phyloP scores from a whole-genome alignment of 2,113 vertebrate genomes.

The Malurus cyaneus region DNA sequence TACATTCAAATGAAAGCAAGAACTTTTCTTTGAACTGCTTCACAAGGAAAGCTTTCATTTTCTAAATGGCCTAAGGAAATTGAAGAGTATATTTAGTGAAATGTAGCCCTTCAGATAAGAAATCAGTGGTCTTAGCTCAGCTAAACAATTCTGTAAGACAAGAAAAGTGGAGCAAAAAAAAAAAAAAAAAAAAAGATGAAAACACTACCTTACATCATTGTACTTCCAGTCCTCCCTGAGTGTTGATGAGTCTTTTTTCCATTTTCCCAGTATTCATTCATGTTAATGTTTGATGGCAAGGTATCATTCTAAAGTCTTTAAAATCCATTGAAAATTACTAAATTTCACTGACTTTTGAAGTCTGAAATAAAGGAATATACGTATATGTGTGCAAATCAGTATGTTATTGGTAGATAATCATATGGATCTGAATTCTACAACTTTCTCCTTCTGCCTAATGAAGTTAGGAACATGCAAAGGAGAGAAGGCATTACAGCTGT shows the following conservation, averaged over 20 bases:
- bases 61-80: neutral
- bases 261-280: neutral
- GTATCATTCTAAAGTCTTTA: neutral
- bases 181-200: neutral
- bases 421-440: neutral
- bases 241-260: neutral
- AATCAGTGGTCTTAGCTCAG: neutral
- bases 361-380: neutral
- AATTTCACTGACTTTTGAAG: neutral
- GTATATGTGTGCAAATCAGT: neutral
- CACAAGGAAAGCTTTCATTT: neutral
- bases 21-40: neutral
- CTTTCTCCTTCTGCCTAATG: neutral
- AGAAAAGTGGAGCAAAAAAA: neutral
- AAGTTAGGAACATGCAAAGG: neutral
- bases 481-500: neutral
- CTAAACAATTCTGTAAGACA: neutral
- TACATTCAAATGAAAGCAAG: neutral
- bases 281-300: rapidly evolving
- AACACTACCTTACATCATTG: neutral
- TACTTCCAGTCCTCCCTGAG: neutral
- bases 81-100: neutral
- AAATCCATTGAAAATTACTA: neutral
- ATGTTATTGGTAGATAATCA: neutral
- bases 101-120: neutral